phyloP scores from a whole-genome alignment of 2,888 invertebrate species.

The Acronicta leporina region DNA sequence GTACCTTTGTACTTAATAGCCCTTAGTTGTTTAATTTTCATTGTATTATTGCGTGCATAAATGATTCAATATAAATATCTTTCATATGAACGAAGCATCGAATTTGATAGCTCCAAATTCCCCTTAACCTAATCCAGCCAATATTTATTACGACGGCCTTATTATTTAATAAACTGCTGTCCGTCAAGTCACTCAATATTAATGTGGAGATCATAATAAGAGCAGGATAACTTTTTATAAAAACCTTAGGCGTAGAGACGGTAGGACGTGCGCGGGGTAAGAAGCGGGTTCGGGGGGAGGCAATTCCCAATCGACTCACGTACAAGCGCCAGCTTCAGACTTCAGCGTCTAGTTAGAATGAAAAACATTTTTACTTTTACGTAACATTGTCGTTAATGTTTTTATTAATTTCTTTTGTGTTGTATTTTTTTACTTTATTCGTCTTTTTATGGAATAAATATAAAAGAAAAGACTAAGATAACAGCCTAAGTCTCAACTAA shows the following conservation, averaged over 20 bases:
- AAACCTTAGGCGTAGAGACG: conserved; percentile 56
- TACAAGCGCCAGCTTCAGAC: conserved; percentile 55
- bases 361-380: conserved; percentile 52
- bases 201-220: conserved; percentile 15
- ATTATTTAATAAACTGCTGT: conserved; percentile 29
- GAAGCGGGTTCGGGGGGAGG: conserved; percentile 18
- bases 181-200: conserved; percentile 38
- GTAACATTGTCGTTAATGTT: conserved; percentile 42
- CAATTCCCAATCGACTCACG: conserved; percentile 64
- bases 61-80: not conserved
- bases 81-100: not conserved
- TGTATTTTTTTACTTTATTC: conserved; percentile 10
- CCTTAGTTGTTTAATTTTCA: too few species aligned
- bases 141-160: conserved; percentile 4
- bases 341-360: conserved; percentile 52
- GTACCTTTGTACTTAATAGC: too few species aligned
- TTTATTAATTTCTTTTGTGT: conserved; percentile 33
- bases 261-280: conserved; percentile 36
- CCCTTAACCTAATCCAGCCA: not conserved
- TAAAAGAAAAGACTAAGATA: too few species aligned
- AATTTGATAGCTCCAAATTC: not conserved
- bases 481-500: too few species aligned
- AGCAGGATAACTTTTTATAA: conserved; percentile 40
- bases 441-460: conserved; percentile 9
- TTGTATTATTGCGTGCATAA: too few species aligned